Percentiles rank a stretch among this genome's conserved stretches.
Conservation (phyloP, 2,113 vertebrate species). For the Leucoraja erinaceus region DNA sequence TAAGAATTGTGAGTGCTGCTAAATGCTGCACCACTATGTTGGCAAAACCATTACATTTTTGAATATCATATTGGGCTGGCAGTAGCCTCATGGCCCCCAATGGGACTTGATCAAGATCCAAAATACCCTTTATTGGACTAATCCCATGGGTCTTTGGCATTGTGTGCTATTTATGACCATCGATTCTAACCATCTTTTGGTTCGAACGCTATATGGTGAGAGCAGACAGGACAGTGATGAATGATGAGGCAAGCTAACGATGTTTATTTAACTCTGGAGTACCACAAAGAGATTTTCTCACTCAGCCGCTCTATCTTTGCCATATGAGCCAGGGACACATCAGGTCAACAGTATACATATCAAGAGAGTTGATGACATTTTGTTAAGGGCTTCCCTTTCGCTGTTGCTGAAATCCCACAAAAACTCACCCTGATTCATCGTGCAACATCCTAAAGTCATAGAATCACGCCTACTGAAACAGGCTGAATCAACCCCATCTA, state of each 20-base stretch:
- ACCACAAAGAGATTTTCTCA: background rate
- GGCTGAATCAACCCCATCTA: too few relatives aligned
- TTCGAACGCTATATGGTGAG: background rate
- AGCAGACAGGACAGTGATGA: background rate
- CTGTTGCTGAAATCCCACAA: background rate
- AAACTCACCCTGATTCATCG: background rate
- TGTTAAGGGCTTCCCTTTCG: background rate
- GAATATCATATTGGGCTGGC: too few relatives aligned
- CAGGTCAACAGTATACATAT: background rate
- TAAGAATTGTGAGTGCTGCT: too few relatives aligned
- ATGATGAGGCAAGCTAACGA: background rate
- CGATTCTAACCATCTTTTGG: background rate
- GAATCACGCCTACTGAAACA: too few relatives aligned
- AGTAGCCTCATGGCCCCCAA: too few relatives aligned
- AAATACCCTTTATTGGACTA: background rate
- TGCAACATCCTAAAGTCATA: background rate
- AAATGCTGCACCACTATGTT: too few relatives aligned
- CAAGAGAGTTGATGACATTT: background rate
- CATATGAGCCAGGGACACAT: background rate
- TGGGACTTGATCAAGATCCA: too few relatives aligned
- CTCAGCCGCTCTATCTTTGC: background rate
- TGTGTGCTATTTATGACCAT: background rate
- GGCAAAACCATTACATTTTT: too few relatives aligned
- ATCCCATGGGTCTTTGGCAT: too few relatives aligned
- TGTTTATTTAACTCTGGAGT: background rate